phyloP scores from a whole-genome alignment of 1,140 invertebrate species.

The Tetragonula clypearis region DNA sequence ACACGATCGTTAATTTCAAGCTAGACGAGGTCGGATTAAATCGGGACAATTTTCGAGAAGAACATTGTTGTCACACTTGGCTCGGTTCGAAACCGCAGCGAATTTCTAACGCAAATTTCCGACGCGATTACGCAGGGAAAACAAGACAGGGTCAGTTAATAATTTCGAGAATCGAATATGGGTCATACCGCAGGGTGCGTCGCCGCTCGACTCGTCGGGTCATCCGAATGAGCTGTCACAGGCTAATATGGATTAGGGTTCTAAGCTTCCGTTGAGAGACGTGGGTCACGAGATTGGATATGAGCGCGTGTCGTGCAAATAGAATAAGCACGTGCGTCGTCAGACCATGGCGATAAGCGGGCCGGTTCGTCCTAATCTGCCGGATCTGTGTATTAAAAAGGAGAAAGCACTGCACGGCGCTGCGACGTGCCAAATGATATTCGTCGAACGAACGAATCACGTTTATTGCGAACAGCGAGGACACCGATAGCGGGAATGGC shows the following conservation, averaged over 20 bases:
- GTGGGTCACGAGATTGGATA: conserved; percentile 19
- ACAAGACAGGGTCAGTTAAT: background rate
- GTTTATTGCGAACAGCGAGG: no score
- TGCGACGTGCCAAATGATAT: background rate
- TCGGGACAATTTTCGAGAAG: no score
- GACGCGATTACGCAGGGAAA: background rate
- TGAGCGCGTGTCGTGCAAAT: conserved; percentile 19
- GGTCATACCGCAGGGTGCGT: background rate
- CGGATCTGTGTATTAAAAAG: background rate
- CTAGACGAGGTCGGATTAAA: no score
- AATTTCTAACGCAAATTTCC: no score
- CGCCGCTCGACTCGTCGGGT: background rate
- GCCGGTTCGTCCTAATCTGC: background rate
- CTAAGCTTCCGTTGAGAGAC: conserved; percentile 18
- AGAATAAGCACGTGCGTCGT: conserved; percentile 34
- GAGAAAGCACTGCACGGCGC: background rate
- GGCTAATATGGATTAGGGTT: conserved; percentile 19
- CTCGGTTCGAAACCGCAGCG: no score
- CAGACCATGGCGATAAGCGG: background rate
- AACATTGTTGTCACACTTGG: no score
- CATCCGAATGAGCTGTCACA: conserved; percentile 4
- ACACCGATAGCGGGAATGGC: no score
- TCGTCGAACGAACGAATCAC: background rate
- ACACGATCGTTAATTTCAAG: no score
- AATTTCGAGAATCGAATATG: background rate